Conservation (phyloP, 2,888 invertebrate genomes). For the Neoaliturus tenellus region DNA sequence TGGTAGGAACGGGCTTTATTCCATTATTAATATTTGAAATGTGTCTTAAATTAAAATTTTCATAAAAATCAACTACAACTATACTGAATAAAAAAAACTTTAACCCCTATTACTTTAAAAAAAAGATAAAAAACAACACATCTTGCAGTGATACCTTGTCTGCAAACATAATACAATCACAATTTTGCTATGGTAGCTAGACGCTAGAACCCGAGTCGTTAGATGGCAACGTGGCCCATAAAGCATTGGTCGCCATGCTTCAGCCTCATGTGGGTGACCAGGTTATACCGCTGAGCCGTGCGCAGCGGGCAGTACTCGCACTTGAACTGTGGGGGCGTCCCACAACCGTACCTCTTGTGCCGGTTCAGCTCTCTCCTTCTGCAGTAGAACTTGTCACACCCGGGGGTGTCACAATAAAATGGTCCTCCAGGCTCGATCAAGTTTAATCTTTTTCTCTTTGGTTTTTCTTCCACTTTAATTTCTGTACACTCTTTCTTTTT, state of each 20-base stretch:
- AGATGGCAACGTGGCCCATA: constrained; percentile 30
- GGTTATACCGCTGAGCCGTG: constrained; percentile 50
- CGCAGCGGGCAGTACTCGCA: constrained; percentile 51
- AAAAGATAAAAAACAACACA: too few relatives aligned
- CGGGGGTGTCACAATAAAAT: constrained; percentile 77
- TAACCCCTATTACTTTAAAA: too few relatives aligned
- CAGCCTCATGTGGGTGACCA: constrained; percentile 47
- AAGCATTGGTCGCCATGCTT: constrained; percentile 45
- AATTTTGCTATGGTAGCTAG: neutral
- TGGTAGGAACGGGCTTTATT: too few relatives aligned
- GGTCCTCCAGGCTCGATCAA: constrained; percentile 63
- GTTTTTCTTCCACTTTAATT: neutral
- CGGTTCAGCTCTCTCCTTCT: constrained; percentile 57
- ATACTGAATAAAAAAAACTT: too few relatives aligned
- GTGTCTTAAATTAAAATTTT: too few relatives aligned
- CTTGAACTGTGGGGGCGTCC: constrained; percentile 42
- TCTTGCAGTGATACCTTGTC: neutral
- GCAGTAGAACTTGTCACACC: constrained; percentile 67
- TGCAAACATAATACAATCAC: neutral
- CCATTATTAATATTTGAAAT: too few relatives aligned
- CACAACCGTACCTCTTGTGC: constrained; percentile 55
- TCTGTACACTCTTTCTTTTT: neutral
- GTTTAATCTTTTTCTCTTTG: constrained; percentile 25
- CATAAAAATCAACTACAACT: too few relatives aligned
- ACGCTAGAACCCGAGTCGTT: neutral